These are phyloP conservation scores for Hydrocynus forskahlii DNA, from an alignment of 2,797 vertebrate species.

Conservation along the genomic window DNA sequence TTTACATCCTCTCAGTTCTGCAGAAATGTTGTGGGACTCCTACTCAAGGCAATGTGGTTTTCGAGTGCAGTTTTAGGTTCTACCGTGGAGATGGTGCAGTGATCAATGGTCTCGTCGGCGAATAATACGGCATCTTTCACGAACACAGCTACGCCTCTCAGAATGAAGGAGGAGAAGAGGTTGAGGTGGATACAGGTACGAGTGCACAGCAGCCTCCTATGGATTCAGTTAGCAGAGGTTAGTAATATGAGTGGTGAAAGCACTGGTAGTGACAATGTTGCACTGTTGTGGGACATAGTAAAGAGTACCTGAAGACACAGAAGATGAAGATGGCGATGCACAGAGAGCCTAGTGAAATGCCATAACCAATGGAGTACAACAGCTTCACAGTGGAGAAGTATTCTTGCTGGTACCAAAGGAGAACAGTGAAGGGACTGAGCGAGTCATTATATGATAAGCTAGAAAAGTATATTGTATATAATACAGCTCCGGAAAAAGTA, in stretches of 20 bases:
- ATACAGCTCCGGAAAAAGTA: no score
- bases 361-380: slow-evolving; percentile 55
- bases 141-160: slow-evolving; percentile 71
- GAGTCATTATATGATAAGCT: neutral
- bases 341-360: slow-evolving; percentile 45
- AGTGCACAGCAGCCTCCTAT: slow-evolving; percentile 66
- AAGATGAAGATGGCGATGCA: neutral
- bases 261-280: no score
- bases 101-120: slow-evolving; percentile 74
- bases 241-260: neutral
- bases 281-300: neutral
- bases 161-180: slow-evolving; percentile 77
- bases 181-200: slow-evolving; percentile 81
- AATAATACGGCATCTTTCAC: slow-evolving; percentile 79
- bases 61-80: neutral
- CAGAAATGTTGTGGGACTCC: no score
- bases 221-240: neutral
- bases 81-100: slow-evolving; percentile 79
- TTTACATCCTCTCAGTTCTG: no score
- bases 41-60: no score
- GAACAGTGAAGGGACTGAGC: neutral
- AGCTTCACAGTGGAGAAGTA: slow-evolving; percentile 57
- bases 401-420: slow-evolving; percentile 21
- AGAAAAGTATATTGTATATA: neutral
- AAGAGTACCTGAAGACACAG: neutral